These are phyloP conservation scores for Neoniphon sammara DNA, from an alignment of 2,797 vertebrate species.

Conservation along the genomic window DNA sequence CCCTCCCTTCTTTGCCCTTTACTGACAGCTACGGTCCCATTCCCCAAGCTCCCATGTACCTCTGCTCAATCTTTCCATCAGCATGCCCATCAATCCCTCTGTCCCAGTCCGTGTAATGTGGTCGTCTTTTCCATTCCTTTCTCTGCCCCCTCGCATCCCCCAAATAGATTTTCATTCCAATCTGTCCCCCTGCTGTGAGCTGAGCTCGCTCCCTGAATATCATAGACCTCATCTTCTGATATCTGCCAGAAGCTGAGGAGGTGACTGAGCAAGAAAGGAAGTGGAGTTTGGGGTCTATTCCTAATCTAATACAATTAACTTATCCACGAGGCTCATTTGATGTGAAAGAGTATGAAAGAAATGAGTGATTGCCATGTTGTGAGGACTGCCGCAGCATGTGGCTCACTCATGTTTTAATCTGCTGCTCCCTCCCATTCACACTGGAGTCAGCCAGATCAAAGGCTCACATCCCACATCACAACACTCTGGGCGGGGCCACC, in stretches of 20 bases:
- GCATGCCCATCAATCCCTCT: conserved; percentile 40
- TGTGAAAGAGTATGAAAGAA: conserved; percentile 64
- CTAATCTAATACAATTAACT: conserved; percentile 68
- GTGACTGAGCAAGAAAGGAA: conserved; percentile 38
- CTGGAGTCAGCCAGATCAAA: conserved; percentile 69
- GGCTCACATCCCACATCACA: conserved; percentile 50
- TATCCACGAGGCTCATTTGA: conserved; percentile 47
- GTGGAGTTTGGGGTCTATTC: conserved; percentile 17
- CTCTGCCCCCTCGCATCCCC: conserved; percentile 43
- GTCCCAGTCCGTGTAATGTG: conserved; percentile 48
- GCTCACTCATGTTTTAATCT: conserved; percentile 74
- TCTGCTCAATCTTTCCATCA: conserved; percentile 50
- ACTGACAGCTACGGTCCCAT: background rate
- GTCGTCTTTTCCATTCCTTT: conserved; percentile 50
- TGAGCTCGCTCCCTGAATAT: conserved; percentile 41
- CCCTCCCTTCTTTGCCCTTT: conserved; percentile 36
- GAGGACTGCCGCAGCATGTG: conserved; percentile 42
- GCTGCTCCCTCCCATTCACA: conserved; percentile 6
- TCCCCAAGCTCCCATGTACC: conserved; percentile 36
- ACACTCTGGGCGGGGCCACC: conserved; percentile 43
- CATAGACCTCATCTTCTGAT: conserved; percentile 34
- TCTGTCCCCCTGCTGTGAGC: conserved; percentile 42
- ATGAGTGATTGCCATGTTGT: conserved; percentile 56
- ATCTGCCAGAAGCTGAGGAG: conserved; percentile 55
- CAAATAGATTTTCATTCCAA: conserved; percentile 59